These are phyloP conservation scores for Melanotaenia pygmaea DNA, from an alignment of 2,797 vertebrate species.

Conservation along the genomic window DNA sequence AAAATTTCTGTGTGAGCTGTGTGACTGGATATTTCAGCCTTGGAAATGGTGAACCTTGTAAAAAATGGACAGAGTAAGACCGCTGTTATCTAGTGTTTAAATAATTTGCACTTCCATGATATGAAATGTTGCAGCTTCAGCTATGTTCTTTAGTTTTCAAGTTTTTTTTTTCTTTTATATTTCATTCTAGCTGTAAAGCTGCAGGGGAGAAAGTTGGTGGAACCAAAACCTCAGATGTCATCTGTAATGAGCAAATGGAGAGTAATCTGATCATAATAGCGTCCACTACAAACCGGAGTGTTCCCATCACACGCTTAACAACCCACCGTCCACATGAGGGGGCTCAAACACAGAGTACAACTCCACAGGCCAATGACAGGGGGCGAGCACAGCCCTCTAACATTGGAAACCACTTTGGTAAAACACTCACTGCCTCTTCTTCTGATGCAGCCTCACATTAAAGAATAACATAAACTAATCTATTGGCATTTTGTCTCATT, in stretches of 20 bases:
- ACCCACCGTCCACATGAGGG: neutral
- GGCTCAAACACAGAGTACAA: neutral
- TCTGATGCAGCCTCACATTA: neutral
- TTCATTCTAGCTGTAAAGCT: conserved; percentile 59
- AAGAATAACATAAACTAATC: conserved; percentile 11
- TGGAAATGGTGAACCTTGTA: neutral
- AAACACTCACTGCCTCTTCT: neutral
- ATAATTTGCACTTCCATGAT: neutral
- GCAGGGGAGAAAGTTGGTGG: conserved; percentile 49
- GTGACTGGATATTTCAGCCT: conserved; percentile 54
- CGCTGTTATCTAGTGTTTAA: neutral
- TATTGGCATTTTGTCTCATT: neutral
- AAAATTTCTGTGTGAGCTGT: conserved; percentile 46
- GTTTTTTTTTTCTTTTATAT: neutral
- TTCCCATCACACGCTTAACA: neutral
- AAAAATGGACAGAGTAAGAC: conserved; percentile 71
- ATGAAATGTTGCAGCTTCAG: neutral
- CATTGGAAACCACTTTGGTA: conserved; percentile 40
- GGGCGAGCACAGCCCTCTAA: neutral
- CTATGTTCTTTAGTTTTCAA: neutral
- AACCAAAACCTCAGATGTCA: conserved; percentile 47
- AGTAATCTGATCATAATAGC: neutral
- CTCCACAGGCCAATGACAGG: fast-evolving
- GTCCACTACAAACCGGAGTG: neutral
- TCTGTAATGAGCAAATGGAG: conserved; percentile 35